These are phyloP conservation scores for Sprattus sprattus DNA, from an alignment of 2,113 vertebrate species.

Conservation along the genomic window DNA sequence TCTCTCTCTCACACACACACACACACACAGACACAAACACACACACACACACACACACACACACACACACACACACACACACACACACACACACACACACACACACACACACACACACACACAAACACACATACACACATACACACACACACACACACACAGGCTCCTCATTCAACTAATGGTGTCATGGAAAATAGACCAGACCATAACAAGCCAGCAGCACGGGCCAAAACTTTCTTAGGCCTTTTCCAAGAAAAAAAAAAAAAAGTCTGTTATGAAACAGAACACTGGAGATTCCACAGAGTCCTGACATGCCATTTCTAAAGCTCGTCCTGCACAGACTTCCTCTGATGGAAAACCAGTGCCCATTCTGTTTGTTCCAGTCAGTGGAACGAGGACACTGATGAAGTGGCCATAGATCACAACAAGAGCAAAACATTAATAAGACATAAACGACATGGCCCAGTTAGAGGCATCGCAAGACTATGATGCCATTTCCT, in stretches of 20 bases:
- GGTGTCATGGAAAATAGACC: not conserved
- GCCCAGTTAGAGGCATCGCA: too few species aligned
- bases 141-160: not conserved
- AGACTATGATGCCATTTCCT: too few species aligned
- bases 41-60: not conserved
- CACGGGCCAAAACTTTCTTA: not conserved
- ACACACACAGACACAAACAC: not conserved
- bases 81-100: too few species aligned
- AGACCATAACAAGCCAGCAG: not conserved
- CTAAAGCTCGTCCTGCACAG: not conserved
- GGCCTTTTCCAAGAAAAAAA: not conserved
- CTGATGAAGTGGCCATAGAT: too few species aligned
- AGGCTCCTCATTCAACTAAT: not conserved
- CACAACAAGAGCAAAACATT: too few species aligned
- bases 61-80: not conserved
- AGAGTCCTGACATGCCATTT: not conserved
- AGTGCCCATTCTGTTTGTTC: too few species aligned
- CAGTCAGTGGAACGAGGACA: too few species aligned
- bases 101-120: too few species aligned
- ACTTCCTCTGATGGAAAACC: too few species aligned
- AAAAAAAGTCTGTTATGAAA: constrained; percentile 4
- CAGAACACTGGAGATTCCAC: not conserved
- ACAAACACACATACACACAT: not conserved
- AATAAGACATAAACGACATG: too few species aligned
- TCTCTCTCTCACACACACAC: not conserved